These are phyloP conservation scores for Eupsilia transversa DNA, from an alignment of 2,888 invertebrate species.

Conservation along the genomic window DNA sequence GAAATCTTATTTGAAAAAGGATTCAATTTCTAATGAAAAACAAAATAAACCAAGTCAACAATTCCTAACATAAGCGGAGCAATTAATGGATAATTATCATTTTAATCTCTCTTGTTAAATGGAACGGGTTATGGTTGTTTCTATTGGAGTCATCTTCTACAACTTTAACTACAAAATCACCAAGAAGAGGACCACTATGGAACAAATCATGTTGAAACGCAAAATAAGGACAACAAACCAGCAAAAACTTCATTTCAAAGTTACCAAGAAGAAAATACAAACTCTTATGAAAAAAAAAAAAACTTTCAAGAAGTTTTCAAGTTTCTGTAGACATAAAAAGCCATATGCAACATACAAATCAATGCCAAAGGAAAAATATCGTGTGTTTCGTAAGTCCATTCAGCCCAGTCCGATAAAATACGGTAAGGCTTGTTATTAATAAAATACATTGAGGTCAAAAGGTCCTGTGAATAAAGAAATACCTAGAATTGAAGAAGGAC, in stretches of 20 bases:
- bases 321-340: slow-evolving; percentile 41
- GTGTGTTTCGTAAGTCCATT: slow-evolving; percentile 83
- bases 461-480: slow-evolving; percentile 77
- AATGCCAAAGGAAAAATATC: slow-evolving; percentile 61
- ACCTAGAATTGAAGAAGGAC: slow-evolving; percentile 10
- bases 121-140: slow-evolving; percentile 1
- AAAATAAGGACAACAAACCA: slow-evolving; percentile 3
- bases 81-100: slow-evolving; percentile 11
- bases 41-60: not conserved
- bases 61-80: slow-evolving; percentile 7
- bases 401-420: slow-evolving; percentile 85
- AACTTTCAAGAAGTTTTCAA: slow-evolving; percentile 43
- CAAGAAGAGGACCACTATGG: slow-evolving; percentile 3
- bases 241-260: not conserved
- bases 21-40: slow-evolving; percentile 14
- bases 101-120: slow-evolving; percentile 4
- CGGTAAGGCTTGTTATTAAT: slow-evolving; percentile 81
- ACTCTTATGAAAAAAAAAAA: not conserved
- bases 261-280: slow-evolving; percentile 25
- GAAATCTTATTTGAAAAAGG: slow-evolving; percentile 3
- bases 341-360: slow-evolving; percentile 49
- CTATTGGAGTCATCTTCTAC: not conserved
- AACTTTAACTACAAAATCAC: slow-evolving; percentile 2
- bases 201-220: slow-evolving; percentile 7
- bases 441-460: slow-evolving; percentile 75